Percentiles rank a stretch among this genome's conserved stretches.
These are phyloP conservation scores for Anabacerthia variegaticeps DNA, from an alignment of 2,797 vertebrate species.

Conservation along the genomic window DNA sequence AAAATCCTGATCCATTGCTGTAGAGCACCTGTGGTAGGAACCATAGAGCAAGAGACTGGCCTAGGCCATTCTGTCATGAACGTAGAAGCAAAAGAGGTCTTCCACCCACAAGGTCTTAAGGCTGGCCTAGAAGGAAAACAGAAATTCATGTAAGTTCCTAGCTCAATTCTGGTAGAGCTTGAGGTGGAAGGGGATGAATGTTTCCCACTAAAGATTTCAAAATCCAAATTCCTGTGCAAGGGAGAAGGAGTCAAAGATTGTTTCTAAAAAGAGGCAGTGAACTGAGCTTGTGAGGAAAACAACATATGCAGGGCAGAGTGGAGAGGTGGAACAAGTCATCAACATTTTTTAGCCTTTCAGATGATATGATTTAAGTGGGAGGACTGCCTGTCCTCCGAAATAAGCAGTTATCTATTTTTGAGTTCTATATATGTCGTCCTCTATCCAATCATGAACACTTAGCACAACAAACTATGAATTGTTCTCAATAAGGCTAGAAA, in stretches of 20 bases:
- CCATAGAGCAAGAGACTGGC: neutral
- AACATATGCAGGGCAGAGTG: constrained; percentile 49
- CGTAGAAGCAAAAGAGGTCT: neutral
- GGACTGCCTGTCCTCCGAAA: constrained; percentile 62
- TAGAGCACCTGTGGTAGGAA: neutral
- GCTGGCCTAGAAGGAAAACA: constrained; percentile 41
- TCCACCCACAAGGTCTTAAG: neutral
- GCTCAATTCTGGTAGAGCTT: neutral
- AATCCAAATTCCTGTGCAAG: neutral
- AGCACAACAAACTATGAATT: constrained; percentile 39
- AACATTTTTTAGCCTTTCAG: constrained; percentile 52
- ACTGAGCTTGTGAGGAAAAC: constrained; percentile 42
- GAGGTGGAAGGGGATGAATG: neutral
- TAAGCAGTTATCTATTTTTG: constrained; percentile 54
- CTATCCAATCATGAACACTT: constrained; percentile 45
- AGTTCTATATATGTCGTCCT: constrained; percentile 40
- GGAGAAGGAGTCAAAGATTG: constrained; percentile 11
- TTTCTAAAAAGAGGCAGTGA: constrained; percentile 50
- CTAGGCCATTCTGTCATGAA: constrained; percentile 14
- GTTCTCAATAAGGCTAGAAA: neutral
- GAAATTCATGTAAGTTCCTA: neutral
- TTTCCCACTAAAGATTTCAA: neutral
- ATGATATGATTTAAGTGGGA: constrained; percentile 59
- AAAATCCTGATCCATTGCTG: neutral
- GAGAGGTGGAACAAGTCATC: constrained; percentile 63